Conservation (phyloP, 2,113 vertebrate species). For the Hystrix cristata region DNA sequence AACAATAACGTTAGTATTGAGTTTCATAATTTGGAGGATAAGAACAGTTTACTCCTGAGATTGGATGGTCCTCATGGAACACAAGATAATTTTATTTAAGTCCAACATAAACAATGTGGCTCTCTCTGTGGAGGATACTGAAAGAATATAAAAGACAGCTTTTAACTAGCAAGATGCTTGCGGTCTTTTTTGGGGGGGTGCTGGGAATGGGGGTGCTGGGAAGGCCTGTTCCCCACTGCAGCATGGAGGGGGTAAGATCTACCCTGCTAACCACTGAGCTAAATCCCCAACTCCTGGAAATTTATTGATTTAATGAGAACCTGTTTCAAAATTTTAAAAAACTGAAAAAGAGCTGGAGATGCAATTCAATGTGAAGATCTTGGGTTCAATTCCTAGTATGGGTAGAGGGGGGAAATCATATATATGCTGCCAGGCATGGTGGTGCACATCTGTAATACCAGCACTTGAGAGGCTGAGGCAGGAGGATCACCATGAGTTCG, state of each 20-base stretch:
- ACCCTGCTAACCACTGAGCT: too few species aligned
- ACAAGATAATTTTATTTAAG: neutral
- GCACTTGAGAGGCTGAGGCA: neutral
- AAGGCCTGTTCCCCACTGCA: too few species aligned
- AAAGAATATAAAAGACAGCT: neutral
- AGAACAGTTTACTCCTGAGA: neutral
- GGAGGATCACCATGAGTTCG: neutral
- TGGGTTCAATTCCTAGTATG: too few species aligned
- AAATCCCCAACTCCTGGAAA: too few species aligned
- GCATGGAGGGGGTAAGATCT: too few species aligned
- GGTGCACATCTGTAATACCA: neutral
- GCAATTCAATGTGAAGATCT: too few species aligned
- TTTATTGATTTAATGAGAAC: too few species aligned
- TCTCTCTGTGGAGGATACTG: neutral
- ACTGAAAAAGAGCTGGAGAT: too few species aligned
- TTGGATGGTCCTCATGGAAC: neutral
- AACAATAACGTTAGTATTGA: slow-evolving; percentile 7
- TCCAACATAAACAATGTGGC: neutral
- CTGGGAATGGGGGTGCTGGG: too few species aligned
- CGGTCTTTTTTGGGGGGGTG: neutral
- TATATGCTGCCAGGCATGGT: neutral
- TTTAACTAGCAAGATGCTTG: neutral
- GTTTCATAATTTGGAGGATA: neutral
- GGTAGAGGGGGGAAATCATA: too few species aligned
- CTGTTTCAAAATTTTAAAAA: too few species aligned